Evolutionary conservation across 2,797 vertebrate species (phyloP), one percentile per base, ranked within the genome.

Genomic region (Cyprinodon diabolis): DNA sequence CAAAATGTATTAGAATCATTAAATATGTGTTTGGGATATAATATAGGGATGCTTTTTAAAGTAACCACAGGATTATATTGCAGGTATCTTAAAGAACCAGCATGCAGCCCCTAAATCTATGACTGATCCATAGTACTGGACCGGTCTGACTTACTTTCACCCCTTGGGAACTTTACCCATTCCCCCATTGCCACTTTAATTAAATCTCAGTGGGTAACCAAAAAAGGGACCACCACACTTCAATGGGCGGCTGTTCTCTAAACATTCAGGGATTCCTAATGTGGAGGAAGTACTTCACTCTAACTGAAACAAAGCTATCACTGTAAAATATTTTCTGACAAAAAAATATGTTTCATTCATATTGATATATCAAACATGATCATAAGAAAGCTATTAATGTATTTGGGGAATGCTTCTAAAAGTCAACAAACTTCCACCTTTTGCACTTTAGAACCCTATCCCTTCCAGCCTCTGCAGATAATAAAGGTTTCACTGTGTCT

Each of bases 391-490:
- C 49, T 71, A 35, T 58, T 9, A 25, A 11, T 10, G 40, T 15
- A 55, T 10, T 4, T 4, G 1, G n/a, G 49, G n/a, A 43, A 10
- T 25, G 6, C 21, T 23, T 37, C 17, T 14, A 68, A 45, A 30
- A 77, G 7, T 71, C 21, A 43, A 57, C 43, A 45, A 47, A 68
- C 12, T 25, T 15, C 48, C 49, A 48, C 48, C 68, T 23, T 57
- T 25, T 40, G 30, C 45, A 35, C 66, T 40, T 9, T 37, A 69
- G 45, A 55, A 65, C 66, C 69, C 60, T 45, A 70, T 48, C 19
- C 45, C 71, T 74, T 56, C 52, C 43, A 74, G 45, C 17, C 45
- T 57, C 51, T 47, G 72, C 65, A 72, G 75, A 71, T 69, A 69
- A 76, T 62, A 67, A 23, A n/a, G 30, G 13, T 57, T 69, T 74